Percentiles rank a stretch among this genome's conserved stretches.
These are phyloP conservation scores for Drosophila nasuta DNA, from an alignment of 1,140 invertebrate genomes.

Conservation along the genomic window DNA sequence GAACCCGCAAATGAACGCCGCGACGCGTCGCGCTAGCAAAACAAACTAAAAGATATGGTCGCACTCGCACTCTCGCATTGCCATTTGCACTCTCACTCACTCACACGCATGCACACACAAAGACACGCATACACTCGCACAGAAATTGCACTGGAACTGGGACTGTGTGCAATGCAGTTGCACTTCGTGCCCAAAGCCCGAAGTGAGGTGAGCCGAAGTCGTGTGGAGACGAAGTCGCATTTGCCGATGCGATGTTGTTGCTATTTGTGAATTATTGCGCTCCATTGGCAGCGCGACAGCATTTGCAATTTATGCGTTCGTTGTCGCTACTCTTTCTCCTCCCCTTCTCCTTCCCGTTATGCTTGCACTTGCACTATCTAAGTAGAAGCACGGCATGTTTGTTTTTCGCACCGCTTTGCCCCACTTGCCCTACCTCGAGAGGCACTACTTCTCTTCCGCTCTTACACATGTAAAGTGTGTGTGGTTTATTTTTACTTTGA, in stretches of 20 bases:
- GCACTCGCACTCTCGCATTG: not conserved
- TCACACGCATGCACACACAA: not conserved
- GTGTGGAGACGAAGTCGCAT: not conserved
- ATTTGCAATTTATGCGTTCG: slow-evolving; percentile 75
- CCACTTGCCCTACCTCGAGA: not conserved
- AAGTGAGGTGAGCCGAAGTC: too few species aligned
- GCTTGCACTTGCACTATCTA: slow-evolving; percentile 43
- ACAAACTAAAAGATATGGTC: slow-evolving; percentile 32
- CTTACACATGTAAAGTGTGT: slow-evolving; percentile 40
- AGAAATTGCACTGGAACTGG: slow-evolving; percentile 10
- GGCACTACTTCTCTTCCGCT: not conserved
- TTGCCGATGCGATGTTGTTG: slow-evolving; percentile 43
- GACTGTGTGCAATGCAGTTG: slow-evolving; percentile 40
- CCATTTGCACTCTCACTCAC: not conserved
- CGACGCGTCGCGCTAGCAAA: slow-evolving; percentile 30
- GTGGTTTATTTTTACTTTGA: slow-evolving; percentile 51
- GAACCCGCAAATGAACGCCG: slow-evolving; percentile 54
- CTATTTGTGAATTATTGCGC: slow-evolving; percentile 75
- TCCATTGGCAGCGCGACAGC: slow-evolving; percentile 70
- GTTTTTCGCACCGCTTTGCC: slow-evolving; percentile 3
- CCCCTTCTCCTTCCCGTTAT: not conserved
- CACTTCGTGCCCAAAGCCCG: slow-evolving; percentile 33
- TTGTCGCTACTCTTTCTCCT: slow-evolving; percentile 48
- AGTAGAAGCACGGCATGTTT: slow-evolving; percentile 25
- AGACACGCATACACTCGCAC: not conserved